Evolutionary conservation across 2,113 vertebrate genomes (phyloP), one percentile per base, ranked within the genome.

Genomic region (Piprites chloris): DNA sequence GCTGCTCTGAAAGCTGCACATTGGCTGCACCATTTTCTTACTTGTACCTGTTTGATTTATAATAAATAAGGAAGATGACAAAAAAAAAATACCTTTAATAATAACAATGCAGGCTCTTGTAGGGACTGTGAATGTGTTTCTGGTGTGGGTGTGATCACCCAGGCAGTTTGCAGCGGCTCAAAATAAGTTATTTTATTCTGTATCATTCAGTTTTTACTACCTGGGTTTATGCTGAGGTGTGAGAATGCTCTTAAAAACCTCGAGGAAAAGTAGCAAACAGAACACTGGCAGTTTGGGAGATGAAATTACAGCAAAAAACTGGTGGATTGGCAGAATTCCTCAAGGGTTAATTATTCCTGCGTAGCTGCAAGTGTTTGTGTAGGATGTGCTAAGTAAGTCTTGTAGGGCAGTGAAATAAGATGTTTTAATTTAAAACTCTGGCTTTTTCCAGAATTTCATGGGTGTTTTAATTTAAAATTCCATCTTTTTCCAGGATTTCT

Each of bases 21-120:
- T 47, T 90, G 47, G 9, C 73, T 75, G 56, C 62, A 59, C 26
- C 18, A 1, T 74, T 78, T 94, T 65, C 41, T 78, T 86, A 35
- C 2, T 77, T 82, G n/a, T 0, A 46, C 0, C 0, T 67, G 33
- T 74, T 90, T 76, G n/a, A 14, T 53, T 85, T 23, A 2, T 59
- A 52, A 79, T 30, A 85, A 92, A 59, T 66, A 66, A 88, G 69
- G 37, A 39, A 35, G 18, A 5, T 59, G 52, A 65, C 14, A 62
- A 66, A 37, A 62, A 62, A 62, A 37, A 88, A 86, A 44, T 63
- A 23, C 0, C 22, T 79, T 68, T 39, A 50, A 24, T 20, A 82
- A 55, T 77, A 76, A 87, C 61, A 69, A 24, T 33, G 7, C 27
- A 85, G 56, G 46, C 13, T 67, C 14, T 80, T 46, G 8, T 0